A percentile compares a stretch with the other conserved stretches of the same genome.
Conservation (phyloP, 2,888 invertebrate genomes). For the Ctenicera cuprea region DNA sequence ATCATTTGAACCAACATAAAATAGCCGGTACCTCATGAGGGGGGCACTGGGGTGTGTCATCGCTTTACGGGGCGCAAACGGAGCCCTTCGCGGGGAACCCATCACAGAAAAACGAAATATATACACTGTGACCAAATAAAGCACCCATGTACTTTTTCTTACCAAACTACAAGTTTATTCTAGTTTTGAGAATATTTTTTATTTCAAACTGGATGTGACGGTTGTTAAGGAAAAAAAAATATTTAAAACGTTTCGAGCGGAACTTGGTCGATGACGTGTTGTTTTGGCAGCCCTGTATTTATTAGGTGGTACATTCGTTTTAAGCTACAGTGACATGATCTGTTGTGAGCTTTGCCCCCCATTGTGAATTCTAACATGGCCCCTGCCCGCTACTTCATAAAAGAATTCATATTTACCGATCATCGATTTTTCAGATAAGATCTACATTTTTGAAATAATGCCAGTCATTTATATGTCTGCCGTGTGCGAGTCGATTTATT, state of each 20-base stretch:
- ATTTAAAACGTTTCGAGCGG: neutral
- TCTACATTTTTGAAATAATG: conserved; percentile 68
- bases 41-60: conserved; percentile 46
- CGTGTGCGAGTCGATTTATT: conserved; percentile 53
- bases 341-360: conserved; percentile 60
- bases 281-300: conserved; percentile 23
- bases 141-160: neutral
- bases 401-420: conserved; percentile 71
- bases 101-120: neutral
- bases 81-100: conserved; percentile 30
- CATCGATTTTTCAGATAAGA: conserved; percentile 72
- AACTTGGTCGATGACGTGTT: neutral
- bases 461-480: conserved; percentile 68
- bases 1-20: conserved; percentile 50
- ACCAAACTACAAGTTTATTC: too few relatives aligned
- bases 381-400: conserved; percentile 65
- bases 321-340: conserved; percentile 59
- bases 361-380: conserved; percentile 58
- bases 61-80: conserved; percentile 35
- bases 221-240: too few relatives aligned
- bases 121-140: conserved; percentile 10
- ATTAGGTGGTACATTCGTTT: conserved; percentile 43
- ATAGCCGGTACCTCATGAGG: conserved; percentile 40
- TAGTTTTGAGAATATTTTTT: too few relatives aligned
- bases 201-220: too few relatives aligned